phyloP scores from a whole-genome alignment of 2,113 vertebrate species.

The Antennarius striatus region DNA sequence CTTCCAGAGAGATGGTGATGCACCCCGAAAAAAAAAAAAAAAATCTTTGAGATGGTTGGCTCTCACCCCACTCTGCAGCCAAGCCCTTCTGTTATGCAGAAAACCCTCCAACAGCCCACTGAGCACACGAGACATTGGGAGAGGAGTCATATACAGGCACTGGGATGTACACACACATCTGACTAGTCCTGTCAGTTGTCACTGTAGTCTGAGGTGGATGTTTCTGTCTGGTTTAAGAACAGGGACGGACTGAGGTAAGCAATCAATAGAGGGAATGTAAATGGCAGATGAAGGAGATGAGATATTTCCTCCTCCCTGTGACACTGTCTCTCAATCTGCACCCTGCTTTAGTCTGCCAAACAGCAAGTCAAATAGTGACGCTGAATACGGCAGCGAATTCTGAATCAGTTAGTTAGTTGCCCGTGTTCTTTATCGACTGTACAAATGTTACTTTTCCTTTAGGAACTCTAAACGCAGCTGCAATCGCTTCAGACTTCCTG shows the following conservation, averaged over 20 bases:
- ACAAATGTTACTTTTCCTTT: constrained; percentile 61
- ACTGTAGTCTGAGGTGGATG: background rate
- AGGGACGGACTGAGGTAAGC: constrained; percentile 10
- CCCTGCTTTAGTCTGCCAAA: constrained; percentile 66
- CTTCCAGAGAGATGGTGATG: constrained; percentile 74
- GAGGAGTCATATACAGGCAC: constrained; percentile 29
- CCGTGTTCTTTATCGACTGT: constrained; percentile 62
- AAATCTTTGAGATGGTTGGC: constrained; percentile 77
- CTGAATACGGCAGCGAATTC: constrained; percentile 73
- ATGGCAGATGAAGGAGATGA: constrained; percentile 61
- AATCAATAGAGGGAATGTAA: constrained; percentile 21
- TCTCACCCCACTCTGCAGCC: constrained; percentile 74
- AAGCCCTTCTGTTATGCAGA: constrained; percentile 80
- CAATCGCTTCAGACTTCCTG: constrained; percentile 29
- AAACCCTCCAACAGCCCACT: constrained; percentile 79
- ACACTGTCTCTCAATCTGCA: constrained; percentile 74
- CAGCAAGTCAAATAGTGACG: constrained; percentile 73
- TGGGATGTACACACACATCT: constrained; percentile 24
- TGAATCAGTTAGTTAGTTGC: constrained; percentile 66
- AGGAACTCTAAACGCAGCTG: constrained; percentile 37
- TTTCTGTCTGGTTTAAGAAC: constrained; percentile 33
- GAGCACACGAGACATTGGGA: constrained; percentile 62
- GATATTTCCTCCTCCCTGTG: constrained; percentile 63
- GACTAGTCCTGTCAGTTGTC: constrained; percentile 27
- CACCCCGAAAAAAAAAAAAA: constrained; percentile 66